Conservation (phyloP, 2,113 vertebrate genomes). For the Alouatta palliata region DNA sequence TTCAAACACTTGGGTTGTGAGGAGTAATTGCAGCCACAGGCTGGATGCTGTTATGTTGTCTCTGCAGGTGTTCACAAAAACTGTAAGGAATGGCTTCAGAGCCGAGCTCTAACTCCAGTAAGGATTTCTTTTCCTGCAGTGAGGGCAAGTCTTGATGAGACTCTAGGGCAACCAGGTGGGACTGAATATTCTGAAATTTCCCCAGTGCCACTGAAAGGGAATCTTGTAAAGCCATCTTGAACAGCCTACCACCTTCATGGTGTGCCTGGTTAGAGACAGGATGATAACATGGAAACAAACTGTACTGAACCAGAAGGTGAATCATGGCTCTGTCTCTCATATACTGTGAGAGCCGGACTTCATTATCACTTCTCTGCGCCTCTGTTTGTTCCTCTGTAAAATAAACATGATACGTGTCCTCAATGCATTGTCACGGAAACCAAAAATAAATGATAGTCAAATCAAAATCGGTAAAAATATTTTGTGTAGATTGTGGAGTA, state of each 20-base stretch:
- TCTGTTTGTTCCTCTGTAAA: not conserved
- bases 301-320: fast-evolving
- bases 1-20: not conserved
- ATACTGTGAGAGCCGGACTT: not conserved
- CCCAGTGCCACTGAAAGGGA: not conserved
- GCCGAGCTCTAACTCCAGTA: fast-evolving
- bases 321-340: too few relatives aligned
- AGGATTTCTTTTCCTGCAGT: not conserved
- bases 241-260: fast-evolving
- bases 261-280: not conserved
- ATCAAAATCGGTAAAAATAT: not conserved
- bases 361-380: not conserved
- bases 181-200: not conserved
- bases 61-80: fast-evolving
- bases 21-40: not conserved
- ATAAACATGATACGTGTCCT: not conserved
- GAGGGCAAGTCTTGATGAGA: not conserved
- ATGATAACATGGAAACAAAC: not conserved
- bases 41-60: not conserved
- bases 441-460: not conserved
- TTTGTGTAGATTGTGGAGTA: not conserved
- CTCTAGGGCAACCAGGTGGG: not conserved
- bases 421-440: not conserved
- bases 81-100: not conserved
- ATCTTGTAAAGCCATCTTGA: not conserved